Base-by-base conservation (phyloP, 1,140 invertebrate species). In the Marisa cornuarietis region DNA sequence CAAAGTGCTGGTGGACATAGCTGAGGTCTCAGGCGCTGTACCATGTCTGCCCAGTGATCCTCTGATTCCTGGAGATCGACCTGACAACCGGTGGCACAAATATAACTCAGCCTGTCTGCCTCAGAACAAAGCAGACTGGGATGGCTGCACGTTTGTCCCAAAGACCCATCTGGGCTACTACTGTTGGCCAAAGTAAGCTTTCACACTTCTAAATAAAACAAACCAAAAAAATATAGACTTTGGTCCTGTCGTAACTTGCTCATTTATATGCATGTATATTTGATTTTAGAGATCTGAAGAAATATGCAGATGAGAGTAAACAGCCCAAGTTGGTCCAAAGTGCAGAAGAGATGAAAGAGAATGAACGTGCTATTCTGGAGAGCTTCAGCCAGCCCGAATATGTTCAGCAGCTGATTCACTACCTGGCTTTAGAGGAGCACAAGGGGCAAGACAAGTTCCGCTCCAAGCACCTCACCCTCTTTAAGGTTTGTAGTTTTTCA, bases 381-480 rank as follows among this genome's bases (percentile, higher is more conserved):
- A 95, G 95, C 84, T 96, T 98, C 87, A 93, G 85, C 0, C 91
- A 95, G 84, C 88, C 93, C 22, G 90, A 92, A 0, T 96, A 95
- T 90, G 90, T 98, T 2, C 92, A 94, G 13, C 94, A 94, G 83
- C 91, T 98, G 1, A 92, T 97, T 7, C 91, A 92, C 6, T 96
- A 94, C 88, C 92, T 95, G 52, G 94, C 95, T 3, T 91, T 97
- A 7, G 97, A 98, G 86, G 96, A 97, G 83, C 95, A 95, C 84
- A 97, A 97, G 88, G 95, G 94, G 42, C 94, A 94, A 71, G 95
- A 97, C 83, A 95, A 95, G 87, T 97, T 97, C 84, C 94, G 93
- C 85, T 91, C 90, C 8, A 92, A 92, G 62, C 91, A 93, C 62
- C 95, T 94, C 88, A 90, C 92, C 6, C 85, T 97, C 26, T 96